Evolutionary conservation across 2,888 invertebrate species (phyloP), one percentile per base, ranked within the genome.

Genomic region (Patella pellucida): DNA sequence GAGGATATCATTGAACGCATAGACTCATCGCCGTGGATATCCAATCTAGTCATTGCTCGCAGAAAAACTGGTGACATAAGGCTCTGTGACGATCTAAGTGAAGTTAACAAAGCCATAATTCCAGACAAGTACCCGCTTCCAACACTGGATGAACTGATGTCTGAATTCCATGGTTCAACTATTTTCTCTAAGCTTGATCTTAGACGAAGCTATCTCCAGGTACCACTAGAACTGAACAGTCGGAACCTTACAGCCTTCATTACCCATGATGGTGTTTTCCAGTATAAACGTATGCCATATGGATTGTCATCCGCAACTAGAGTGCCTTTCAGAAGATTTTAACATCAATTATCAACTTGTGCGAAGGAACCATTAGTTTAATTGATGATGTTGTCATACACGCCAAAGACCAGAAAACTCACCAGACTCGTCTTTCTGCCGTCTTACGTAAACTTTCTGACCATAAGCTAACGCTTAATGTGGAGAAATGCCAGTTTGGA

Each of bases 31-130:
- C 27, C 71, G 4, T 71, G 71, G 71, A 23, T 70, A 9, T 70
- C 51, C 15, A 70, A 70, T 70, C 14, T 27, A 41, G 69, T 69
- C 14, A n/a, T 69, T 52, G 71, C 71, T n/a, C 9, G 71, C 14
- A 51, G 71, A 11, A n/a, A n/a, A n/a, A 52, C 71, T n/a, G 71
- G 52, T n/a, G 71, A 71, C 16, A 71, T 71, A n/a, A 5, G 71
- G 15, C 52, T 71, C 14, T 71, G 71, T 52, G 52, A 52, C 3
- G 71, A 71, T 52, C 52, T 71, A 27, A 1, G 16, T 52, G 50
- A 50, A n/a, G 70, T 50, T 19, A 70, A 70, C 50, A 70, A 70
- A 70, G 41, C 50, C 14, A 51, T 51, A 14, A 50, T 70, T 70
- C 70, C 70, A 19, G 70, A 70, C 4, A 70, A 70, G n/a, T 70